phyloP scores from a whole-genome alignment of 2,797 vertebrate genomes.

The Anolis apletophallus region DNA sequence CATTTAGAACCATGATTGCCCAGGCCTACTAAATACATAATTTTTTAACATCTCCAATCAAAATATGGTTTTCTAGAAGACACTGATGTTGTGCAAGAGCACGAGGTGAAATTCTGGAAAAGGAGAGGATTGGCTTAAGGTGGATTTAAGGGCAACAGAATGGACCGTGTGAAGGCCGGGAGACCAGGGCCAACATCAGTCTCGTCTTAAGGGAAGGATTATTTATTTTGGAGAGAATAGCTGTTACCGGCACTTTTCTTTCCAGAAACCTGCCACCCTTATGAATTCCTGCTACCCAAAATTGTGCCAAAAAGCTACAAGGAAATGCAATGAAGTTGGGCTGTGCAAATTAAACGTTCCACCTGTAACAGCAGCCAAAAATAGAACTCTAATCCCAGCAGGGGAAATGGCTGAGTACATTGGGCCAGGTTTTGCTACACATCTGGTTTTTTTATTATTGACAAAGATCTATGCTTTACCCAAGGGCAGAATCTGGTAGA shows the following conservation, averaged over 20 bases:
- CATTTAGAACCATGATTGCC: too few relatives aligned
- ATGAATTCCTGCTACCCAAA: too few relatives aligned
- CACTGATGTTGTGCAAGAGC: too few relatives aligned
- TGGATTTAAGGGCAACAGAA: background rate
- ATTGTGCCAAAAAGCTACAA: background rate
- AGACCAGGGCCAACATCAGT: too few relatives aligned
- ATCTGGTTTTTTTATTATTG: background rate
- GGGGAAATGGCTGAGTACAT: background rate
- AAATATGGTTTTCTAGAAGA: background rate
- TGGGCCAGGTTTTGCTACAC: background rate
- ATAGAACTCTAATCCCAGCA: background rate
- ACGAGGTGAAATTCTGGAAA: background rate
- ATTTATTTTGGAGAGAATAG: background rate
- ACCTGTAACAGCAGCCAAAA: background rate
- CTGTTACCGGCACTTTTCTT: background rate
- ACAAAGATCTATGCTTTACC: background rate
- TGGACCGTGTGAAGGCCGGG: rapidly evolving
- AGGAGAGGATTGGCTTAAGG: rapidly evolving
- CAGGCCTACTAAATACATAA: background rate
- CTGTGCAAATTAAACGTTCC: background rate
- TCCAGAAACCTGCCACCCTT: background rate
- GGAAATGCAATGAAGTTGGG: too few relatives aligned
- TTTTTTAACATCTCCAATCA: background rate
- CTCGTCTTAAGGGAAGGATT: background rate
- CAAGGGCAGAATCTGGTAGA: background rate